Base-by-base conservation (phyloP, 2,888 invertebrate species). In the Drosophila pseudotakahashii region DNA sequence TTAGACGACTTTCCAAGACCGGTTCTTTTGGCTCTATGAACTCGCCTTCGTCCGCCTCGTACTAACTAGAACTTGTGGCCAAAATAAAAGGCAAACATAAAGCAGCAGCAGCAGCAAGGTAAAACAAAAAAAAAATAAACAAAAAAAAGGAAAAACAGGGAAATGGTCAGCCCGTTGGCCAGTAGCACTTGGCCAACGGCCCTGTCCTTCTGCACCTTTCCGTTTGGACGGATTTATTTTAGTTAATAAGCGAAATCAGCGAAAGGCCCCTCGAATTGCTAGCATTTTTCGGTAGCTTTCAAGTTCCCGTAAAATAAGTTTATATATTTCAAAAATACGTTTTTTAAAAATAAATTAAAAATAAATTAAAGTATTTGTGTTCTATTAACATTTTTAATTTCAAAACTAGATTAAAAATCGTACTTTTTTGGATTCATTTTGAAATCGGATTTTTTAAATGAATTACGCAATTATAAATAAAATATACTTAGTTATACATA, bases 1-100 rank as follows among this genome's bases (percentile, higher is more conserved):
- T 84, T 75, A 77, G 78, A 74, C 75, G 63, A 81, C 79, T 85
- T 82, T 81, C 70, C 73, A 47, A 81, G 79, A 84, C 81, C 81
- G 85, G 81, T 81, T 81, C 66, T 66, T 79, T 79, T n/a, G 75
- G 69, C 68, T 68, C 64, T 79, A 71, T 61, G 66, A 76, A 79
- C 54, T 72, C 61, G 73, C 66, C 52, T 57, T 45, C 41, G 34
- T 53, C 42, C 59, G 42, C 37, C 48, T 37, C 48, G 54, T 63
- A 63, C 53, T 57, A 68, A 63, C 64, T 64, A 68, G 57, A 68
- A 64, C 45, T 57, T 57, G 51, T 55, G 55, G 64, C 50, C 66
- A 48, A 66, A 68, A 64, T 45, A 55, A 55, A 55, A 55, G 30
- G 50, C 59, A 47, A 52, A 60, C 34, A 39, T 47, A 32, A 48